Percentiles rank a stretch among this genome's conserved stretches.
Conservation (phyloP, 2,113 vertebrate genomes). For the Cisticola juncidis region DNA sequence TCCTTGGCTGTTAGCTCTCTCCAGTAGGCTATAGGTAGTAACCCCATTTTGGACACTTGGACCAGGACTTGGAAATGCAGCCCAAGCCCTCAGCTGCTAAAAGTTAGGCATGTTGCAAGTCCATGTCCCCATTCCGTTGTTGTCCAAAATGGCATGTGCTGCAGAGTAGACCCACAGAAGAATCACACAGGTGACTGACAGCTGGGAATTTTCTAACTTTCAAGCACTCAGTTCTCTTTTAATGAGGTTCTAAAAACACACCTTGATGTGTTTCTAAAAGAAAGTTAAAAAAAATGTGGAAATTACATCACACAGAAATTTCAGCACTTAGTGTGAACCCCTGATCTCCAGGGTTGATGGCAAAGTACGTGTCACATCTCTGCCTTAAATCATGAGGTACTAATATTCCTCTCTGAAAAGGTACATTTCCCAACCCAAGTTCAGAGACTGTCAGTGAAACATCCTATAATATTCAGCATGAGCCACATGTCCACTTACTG, state of each 20-base stretch:
- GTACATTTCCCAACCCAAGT: neutral
- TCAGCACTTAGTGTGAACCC: neutral
- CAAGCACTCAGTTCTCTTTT: neutral
- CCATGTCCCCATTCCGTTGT: neutral
- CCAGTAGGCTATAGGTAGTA: neutral
- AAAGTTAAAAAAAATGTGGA: neutral
- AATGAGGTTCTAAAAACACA: neutral
- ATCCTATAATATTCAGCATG: neutral
- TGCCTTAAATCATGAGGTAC: neutral
- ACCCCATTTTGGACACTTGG: neutral
- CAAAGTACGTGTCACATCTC: fast-evolving
- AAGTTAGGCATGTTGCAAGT: neutral
- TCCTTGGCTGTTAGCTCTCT: neutral
- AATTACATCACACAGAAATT: neutral
- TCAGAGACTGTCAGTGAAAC: neutral
- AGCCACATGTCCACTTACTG: neutral
- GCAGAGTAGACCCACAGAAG: neutral
- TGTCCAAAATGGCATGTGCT: neutral
- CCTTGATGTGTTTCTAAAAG: neutral
- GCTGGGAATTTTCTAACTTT: neutral
- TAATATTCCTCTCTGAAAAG: neutral
- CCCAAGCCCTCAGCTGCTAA: neutral
- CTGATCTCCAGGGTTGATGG: neutral
- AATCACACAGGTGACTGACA: neutral
- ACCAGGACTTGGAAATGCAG: neutral